Base-by-base conservation (phyloP, 2,113 vertebrate species). In the Lonchura striata region DNA sequence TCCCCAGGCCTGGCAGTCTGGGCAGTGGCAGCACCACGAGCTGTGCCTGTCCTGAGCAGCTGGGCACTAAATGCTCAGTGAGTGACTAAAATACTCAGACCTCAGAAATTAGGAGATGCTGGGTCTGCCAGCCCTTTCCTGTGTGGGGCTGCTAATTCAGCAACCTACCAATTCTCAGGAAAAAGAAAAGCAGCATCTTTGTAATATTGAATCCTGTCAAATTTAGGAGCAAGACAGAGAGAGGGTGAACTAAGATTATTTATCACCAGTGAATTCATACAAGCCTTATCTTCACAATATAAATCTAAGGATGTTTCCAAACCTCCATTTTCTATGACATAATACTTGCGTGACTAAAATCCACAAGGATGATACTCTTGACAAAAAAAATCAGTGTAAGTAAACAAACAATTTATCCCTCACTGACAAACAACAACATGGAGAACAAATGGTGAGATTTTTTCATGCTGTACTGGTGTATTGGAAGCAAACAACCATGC, bases 71-170 rank as follows among this genome's bases (percentile, higher is more conserved):
- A 64, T 3, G 20, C 17, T 13, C 54, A 31, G 6, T 3, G 30
- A 64, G 25, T 1, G 33, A 37, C 30, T 25, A 35, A 65, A 37
- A 44, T 2, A 30, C 23, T 15, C 2, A 0, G 3, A 63, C 11
- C 44, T 30, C 35, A 52, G 46, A n/a, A 85, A 22, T 3, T 0
- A 8, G 6, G 25, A 57, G 24, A 20, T 25, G 23, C 27, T 88
- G 49, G 7, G 3, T 17, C 27, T 85, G 70, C 22, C 49, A 81
- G 65, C 5, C 30, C 11, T 77, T n/a, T 70, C 41, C 33, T 42
- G 5, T 13, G 10, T 15, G 11, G 7, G 15, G 33, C 70, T 85
- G 50, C 65, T 88, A 42, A 46, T 37, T 56, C 41, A 64, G 24
- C n/a, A 80, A 44, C 18, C 6, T 10, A 37, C 4, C 10, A 9